A percentile compares a stretch with the other conserved stretches of the same genome.
Evolutionary conservation across 2,888 invertebrate species (phyloP).

Genomic region (Smittia aterrima): DNA sequence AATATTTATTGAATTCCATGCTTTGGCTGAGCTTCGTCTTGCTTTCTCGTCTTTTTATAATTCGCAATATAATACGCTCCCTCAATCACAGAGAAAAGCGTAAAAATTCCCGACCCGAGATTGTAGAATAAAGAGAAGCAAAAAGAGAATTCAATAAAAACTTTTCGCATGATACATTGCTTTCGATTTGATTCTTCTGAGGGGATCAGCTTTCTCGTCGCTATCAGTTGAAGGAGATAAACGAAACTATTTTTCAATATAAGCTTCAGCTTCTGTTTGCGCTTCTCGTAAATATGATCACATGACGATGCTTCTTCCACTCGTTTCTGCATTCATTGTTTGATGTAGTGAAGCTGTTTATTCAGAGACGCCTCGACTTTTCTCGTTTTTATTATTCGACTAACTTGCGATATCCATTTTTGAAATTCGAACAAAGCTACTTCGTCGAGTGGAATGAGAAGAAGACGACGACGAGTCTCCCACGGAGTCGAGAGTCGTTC

Average conservation of each 20-base stretch:
- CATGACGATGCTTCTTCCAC: neutral
- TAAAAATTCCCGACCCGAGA: constrained; percentile 2
- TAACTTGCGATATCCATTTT: neutral
- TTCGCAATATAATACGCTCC: constrained; percentile 34
- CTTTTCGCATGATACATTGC: constrained; percentile 27
- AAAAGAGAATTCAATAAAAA: constrained; percentile 33
- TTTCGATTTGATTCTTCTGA: constrained; percentile 6
- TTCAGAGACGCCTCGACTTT: neutral
- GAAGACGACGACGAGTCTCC: neutral
- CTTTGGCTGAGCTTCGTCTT: constrained; percentile 9
- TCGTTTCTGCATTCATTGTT: constrained; percentile 31
- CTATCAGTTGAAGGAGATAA: neutral
- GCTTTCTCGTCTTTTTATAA: neutral
- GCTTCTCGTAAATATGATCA: constrained; percentile 29
- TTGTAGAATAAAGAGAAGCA: neutral
- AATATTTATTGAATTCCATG: constrained; percentile 35
- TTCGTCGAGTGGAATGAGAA: neutral
- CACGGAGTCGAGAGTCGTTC: neutral
- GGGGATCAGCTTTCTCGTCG: constrained; percentile 22
- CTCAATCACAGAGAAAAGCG: constrained; percentile 23
- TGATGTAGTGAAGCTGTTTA: constrained; percentile 16
- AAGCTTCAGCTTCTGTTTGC: neutral
- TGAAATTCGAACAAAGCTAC: neutral
- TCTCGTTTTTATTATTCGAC: neutral
- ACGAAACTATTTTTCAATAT: constrained; percentile 33